These are phyloP conservation scores for Nomada ruficornis DNA, from an alignment of 2,888 invertebrate genomes.

Conservation along the genomic window DNA sequence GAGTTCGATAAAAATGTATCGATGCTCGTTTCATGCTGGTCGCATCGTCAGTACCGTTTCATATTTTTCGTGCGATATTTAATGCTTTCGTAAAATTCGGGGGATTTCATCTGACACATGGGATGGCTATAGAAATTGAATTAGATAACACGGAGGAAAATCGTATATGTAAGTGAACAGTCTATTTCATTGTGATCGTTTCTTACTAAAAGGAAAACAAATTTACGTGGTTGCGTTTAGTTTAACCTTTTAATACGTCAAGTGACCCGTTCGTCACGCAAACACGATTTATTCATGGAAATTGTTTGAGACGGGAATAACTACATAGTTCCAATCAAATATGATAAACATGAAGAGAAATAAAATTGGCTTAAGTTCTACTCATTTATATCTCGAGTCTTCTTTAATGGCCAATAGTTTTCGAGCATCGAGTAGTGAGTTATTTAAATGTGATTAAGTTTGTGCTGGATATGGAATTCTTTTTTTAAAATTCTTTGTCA, in stretches of 20 bases:
- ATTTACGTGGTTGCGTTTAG: neutral
- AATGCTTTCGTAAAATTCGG: conserved; percentile 8
- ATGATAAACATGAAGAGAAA: neutral
- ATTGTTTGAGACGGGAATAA: neutral
- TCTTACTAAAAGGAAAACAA: neutral
- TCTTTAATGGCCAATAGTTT: neutral
- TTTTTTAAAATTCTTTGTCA: neutral
- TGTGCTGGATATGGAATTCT: neutral
- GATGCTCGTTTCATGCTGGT: conserved; percentile 39
- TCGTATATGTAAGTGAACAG: conserved; percentile 71
- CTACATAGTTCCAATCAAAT: neutral
- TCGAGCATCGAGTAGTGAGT: neutral
- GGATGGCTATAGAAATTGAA: conserved; percentile 75
- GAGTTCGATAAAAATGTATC: neutral
- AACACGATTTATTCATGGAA: neutral
- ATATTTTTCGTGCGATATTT: neutral
- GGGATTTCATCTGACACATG: conserved; percentile 4
- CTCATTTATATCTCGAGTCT: neutral
- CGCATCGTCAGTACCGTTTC: neutral
- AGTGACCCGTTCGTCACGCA: neutral
- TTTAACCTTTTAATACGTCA: conserved; percentile 44
- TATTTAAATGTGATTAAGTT: neutral
- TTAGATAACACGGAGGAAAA: conserved; percentile 74
- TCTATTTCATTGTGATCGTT: neutral
- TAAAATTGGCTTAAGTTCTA: neutral